Evolutionary conservation across 1,140 invertebrate genomes (phyloP).

Genomic region (Leptestheria dahalacensis): DNA sequence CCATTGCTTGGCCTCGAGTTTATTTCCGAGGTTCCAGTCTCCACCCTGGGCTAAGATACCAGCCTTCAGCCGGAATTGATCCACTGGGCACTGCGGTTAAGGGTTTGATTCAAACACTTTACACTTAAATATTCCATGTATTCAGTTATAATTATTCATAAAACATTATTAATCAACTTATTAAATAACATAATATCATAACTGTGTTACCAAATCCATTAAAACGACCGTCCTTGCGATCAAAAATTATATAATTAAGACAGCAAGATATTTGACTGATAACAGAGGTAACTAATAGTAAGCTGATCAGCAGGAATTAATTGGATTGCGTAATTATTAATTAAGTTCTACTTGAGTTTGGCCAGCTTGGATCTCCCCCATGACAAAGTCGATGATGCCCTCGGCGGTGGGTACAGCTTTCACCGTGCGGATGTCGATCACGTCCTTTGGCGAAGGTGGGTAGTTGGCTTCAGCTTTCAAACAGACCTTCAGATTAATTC

Average conservation of each 20-base stretch:
- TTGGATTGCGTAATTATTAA: too few species aligned
- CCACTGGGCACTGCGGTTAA: constrained; percentile 9
- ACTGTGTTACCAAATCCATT: neutral
- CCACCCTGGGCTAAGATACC: constrained; percentile 2
- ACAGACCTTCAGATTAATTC: constrained; percentile 10
- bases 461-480: constrained; percentile 8
- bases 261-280: too few species aligned
- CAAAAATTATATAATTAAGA: too few species aligned
- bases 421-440: constrained; percentile 1
- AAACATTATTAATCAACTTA: neutral
- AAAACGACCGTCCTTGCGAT: too few species aligned
- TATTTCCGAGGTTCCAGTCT: neutral
- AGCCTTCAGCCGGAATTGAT: constrained; percentile 14
- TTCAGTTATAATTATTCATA: neutral
- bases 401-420: neutral
- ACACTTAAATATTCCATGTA: neutral
- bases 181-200: neutral
- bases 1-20: neutral
- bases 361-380: constrained; percentile 9
- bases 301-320: too few species aligned
- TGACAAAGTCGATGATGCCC: constrained; percentile 9
- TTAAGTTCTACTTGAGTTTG: too few species aligned
- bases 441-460: neutral
- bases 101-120: neutral
- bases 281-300: too few species aligned